These are phyloP conservation scores for Nycticorax nycticorax DNA, from an alignment of 2,113 vertebrate genomes.

Conservation along the genomic window DNA sequence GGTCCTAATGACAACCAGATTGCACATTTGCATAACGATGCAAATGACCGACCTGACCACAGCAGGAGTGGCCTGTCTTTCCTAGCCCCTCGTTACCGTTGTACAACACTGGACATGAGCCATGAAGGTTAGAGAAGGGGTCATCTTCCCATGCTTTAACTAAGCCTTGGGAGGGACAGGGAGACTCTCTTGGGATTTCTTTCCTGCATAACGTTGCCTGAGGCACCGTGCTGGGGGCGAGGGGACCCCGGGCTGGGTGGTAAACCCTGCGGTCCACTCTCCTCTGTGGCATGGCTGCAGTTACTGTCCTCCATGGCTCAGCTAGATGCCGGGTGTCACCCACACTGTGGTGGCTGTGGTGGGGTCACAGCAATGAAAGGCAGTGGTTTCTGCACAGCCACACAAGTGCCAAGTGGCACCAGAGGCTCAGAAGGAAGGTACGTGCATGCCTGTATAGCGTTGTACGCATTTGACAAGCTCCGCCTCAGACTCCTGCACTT, in stretches of 20 bases:
- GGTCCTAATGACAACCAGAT: background rate
- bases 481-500: background rate
- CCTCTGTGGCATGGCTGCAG: background rate
- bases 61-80: background rate
- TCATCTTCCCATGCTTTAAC: background rate
- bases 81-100: background rate
- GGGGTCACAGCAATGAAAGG: background rate
- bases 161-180: background rate
- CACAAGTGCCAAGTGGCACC: no score
- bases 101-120: background rate
- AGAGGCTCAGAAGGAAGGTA: background rate
- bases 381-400: background rate
- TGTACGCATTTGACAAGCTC: background rate
- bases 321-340: rapidly evolving
- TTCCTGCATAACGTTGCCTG: background rate
- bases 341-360: background rate
- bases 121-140: background rate
- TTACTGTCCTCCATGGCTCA: background rate
- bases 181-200: background rate
- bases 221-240: rapidly evolving
- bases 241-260: background rate
- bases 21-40: background rate
- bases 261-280: background rate
- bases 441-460: rapidly evolving
- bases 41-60: background rate